Percentiles rank a stretch among this genome's conserved stretches.
Evolutionary conservation across 1,140 invertebrate genomes (phyloP).

Genomic region (Drosophila erecta): DNA sequence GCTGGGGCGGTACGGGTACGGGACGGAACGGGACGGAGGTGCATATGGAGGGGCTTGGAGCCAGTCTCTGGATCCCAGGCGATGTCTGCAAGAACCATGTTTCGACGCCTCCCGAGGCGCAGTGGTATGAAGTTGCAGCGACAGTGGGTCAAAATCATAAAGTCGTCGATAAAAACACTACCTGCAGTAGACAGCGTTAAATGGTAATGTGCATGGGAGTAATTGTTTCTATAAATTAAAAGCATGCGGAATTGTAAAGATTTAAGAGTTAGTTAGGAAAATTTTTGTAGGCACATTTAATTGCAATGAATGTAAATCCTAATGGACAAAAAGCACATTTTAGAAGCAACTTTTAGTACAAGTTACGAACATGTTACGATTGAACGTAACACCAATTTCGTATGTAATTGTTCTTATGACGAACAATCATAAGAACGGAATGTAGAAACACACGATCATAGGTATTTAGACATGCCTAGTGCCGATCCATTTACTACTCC

Average conservation of each 20-base stretch:
- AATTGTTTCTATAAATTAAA: neutral
- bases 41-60: neutral
- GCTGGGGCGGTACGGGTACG: neutral
- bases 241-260: neutral
- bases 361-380: too few species aligned
- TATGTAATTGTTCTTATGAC: too few species aligned
- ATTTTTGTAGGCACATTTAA: neutral
- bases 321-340: too few species aligned
- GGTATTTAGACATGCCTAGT: too few species aligned
- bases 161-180: neutral
- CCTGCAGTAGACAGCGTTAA: neutral
- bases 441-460: too few species aligned
- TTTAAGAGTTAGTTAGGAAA: neutral
- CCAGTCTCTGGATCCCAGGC: conserved; percentile 29
- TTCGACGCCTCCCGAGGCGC: conserved; percentile 64
- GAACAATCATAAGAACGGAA: too few species aligned
- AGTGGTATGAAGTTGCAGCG: conserved; percentile 54
- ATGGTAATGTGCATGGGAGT: neutral
- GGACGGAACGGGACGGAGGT: neutral
- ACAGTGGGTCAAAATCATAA: conserved; percentile 49
- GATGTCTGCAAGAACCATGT: conserved; percentile 56
- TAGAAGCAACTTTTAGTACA: too few species aligned
- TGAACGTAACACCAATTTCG: too few species aligned
- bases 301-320: too few species aligned
- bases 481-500: too few species aligned